Base-by-base conservation (phyloP, 1,140 invertebrate species). In the Drosophila sproati region DNA sequence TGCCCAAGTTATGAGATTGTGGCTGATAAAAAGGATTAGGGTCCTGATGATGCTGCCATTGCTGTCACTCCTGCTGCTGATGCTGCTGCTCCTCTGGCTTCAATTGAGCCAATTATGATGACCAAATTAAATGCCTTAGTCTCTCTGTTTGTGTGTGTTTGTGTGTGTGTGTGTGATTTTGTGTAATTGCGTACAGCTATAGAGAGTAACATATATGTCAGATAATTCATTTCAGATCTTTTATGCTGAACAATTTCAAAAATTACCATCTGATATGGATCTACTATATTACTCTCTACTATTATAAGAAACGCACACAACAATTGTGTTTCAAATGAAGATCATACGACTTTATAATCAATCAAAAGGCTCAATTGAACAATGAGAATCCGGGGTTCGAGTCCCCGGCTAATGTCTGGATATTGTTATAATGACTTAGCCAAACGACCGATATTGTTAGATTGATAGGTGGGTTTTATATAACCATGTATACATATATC, bases 71-170 rank as follows among this genome's bases (percentile, higher is more conserved):
- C 34, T 28, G 52, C 41, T 20, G 20, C 20, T 20, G 20, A 20
- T n/a, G 28, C 8, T 52, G 7, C 34, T 28, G 52, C 41, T 66
- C 8, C 37, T 50, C 34, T 45, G 71, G 55, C 71, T 69, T 55
- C 64, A 61, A 68, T 69, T 73, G 56, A 55, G 64, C 57, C 71
- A 69, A 69, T 73, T 73, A 73, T 73, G 71, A 69, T 60, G 64
- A 59, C 69, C 66, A 48, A 7, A 41, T 63, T 8, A 2, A 63
- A 39, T 20, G 47, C 29, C n/a, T 2, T 12, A 12, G 20, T 4
- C 32, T 5, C 29, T 5, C 20, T 10, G 6, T 41, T 2, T 57
- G 43, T 10, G 29, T 10, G 4, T 28, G 37, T 28, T 37, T 50
- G 7, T 10, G 3, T 10, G 20, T 37, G 47, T 31, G 34, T 12